A percentile compares a stretch with the other conserved stretches of the same genome.
phyloP scores from a whole-genome alignment of 2,113 vertebrate genomes.

The Cathartes aura region DNA sequence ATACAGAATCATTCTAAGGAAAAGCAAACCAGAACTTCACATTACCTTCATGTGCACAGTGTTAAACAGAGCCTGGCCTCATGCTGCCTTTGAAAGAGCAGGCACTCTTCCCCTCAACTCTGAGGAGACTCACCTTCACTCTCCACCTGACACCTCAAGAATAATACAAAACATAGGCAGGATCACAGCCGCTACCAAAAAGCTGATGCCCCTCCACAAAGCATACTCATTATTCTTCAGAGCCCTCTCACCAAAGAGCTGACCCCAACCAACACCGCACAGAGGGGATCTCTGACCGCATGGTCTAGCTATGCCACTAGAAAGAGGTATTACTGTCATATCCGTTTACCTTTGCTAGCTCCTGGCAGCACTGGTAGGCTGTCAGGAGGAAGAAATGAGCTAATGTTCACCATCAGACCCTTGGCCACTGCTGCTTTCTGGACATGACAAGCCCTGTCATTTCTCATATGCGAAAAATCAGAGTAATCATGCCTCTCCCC shows the following conservation, averaged over 20 bases:
- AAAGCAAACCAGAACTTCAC: neutral
- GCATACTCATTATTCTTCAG: neutral
- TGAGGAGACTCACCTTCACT: neutral
- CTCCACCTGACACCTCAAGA: neutral
- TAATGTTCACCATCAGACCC: conserved; percentile 45
- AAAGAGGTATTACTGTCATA: conserved; percentile 11
- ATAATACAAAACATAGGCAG: accelerated
- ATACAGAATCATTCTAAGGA: neutral
- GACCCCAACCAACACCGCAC: neutral
- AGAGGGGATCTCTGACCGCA: neutral
- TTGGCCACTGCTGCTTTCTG: neutral
- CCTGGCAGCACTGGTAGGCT: conserved; percentile 16
- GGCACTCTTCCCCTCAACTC: neutral
- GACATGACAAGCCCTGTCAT: conserved; percentile 52
- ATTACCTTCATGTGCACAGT: neutral
- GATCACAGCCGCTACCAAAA: neutral
- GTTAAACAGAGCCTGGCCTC: neutral
- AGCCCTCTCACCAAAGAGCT: neutral
- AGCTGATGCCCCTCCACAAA: neutral
- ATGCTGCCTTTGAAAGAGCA: neutral
- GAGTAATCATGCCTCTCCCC: neutral
- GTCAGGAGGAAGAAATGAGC: conserved; percentile 21
- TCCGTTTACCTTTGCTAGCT: conserved; percentile 25
- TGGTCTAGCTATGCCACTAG: neutral
- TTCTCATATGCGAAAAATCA: conserved; percentile 47